These are phyloP conservation scores for Sigmodon hispidus DNA, from an alignment of 2,113 vertebrate genomes.

Conservation along the genomic window DNA sequence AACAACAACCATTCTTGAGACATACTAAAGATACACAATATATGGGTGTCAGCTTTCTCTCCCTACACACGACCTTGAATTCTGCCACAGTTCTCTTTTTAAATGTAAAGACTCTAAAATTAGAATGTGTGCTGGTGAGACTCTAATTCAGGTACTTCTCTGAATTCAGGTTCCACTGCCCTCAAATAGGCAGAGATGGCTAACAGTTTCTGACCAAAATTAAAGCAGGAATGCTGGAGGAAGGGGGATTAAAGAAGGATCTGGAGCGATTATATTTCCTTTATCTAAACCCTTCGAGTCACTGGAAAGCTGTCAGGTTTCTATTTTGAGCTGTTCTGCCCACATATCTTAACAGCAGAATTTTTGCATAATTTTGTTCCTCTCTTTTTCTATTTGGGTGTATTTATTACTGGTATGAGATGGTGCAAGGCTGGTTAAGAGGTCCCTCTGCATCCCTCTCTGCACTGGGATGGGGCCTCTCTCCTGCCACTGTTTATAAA, in stretches of 20 bases:
- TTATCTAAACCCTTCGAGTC: constrained; percentile 71
- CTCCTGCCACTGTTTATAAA: constrained; percentile 62
- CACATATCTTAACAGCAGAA: constrained; percentile 71
- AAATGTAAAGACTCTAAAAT: constrained; percentile 53
- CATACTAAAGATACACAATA: not conserved
- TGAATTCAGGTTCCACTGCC: constrained; percentile 46
- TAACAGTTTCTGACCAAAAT: constrained; percentile 48
- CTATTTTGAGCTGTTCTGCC: constrained; percentile 74
- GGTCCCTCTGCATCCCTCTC: constrained; percentile 71
- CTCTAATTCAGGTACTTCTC: constrained; percentile 63
- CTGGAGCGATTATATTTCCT: constrained; percentile 66
- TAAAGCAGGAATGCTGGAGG: not conserved
- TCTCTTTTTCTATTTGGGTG: constrained; percentile 75
- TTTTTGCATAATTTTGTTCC: constrained; percentile 71
- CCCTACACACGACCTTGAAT: constrained; percentile 49
- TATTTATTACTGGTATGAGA: constrained; percentile 73
- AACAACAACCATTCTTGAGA: not conserved
- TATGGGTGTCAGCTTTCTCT: not conserved
- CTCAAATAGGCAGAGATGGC: constrained; percentile 63
- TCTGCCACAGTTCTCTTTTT: constrained; percentile 44
- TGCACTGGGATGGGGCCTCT: constrained; percentile 48
- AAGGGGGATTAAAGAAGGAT: constrained; percentile 67
- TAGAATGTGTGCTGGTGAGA: constrained; percentile 44
- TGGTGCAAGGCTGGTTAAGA: constrained; percentile 72
- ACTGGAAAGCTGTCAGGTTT: constrained; percentile 67